Conservation (phyloP, 2,113 vertebrate species). For the Lethenteron reissneri region DNA sequence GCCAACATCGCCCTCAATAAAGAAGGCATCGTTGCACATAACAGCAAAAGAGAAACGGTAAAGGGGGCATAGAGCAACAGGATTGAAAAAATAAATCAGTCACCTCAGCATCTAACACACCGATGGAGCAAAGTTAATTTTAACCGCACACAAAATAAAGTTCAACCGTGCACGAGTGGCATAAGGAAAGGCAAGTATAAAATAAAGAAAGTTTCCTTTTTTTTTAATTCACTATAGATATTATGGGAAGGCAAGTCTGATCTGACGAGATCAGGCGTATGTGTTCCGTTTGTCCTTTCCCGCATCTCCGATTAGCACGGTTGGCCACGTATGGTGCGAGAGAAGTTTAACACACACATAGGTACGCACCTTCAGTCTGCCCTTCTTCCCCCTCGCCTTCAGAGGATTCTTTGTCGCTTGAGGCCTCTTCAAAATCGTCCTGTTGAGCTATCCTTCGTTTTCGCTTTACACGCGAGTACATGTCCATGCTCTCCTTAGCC, state of each 20-base stretch:
- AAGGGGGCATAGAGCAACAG: too few species aligned
- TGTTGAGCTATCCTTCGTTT: constrained; percentile 68
- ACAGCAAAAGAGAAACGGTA: too few species aligned
- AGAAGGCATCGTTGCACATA: too few species aligned
- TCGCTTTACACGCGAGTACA: constrained; percentile 95
- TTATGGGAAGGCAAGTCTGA: constrained; percentile 6
- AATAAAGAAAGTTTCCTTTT: constrained; percentile 8
- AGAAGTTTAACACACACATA: too few species aligned
- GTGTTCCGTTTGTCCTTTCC: constrained; percentile 31
- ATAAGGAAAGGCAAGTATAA: neutral
- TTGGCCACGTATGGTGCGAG: too few species aligned
- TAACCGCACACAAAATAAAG: too few species aligned
- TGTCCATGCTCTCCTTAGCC: constrained; percentile 99
- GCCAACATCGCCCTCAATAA: too few species aligned
- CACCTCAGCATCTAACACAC: too few species aligned
- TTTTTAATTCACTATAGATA: neutral
- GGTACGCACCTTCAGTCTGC: neutral
- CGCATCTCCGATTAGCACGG: constrained; percentile 35
- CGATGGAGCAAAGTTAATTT: too few species aligned
- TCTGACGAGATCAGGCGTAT: neutral
- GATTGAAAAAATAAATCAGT: too few species aligned
- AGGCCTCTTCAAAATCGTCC: constrained; percentile 65
- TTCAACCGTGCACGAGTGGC: neutral
- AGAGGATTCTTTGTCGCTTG: constrained; percentile 72
- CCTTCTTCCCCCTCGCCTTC: constrained; percentile 20